Evolutionary conservation across 92 coral and sea anemone species (phyloP), one percentile per base, ranked within the genome.

Genomic region (Phymanthus crucifer): DNA sequence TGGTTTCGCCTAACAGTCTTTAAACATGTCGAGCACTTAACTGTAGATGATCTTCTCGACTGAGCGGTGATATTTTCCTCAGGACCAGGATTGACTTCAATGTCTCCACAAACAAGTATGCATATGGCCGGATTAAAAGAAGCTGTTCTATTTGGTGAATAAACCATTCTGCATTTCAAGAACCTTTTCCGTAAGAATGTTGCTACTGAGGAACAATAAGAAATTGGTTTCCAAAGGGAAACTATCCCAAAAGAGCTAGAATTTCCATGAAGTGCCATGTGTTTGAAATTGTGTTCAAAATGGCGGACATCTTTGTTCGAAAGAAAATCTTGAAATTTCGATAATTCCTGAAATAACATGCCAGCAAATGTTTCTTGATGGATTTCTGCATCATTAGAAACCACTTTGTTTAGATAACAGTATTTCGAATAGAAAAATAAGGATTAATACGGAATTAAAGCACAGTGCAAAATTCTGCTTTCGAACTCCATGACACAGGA

Each of bases 361-460:
- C 18, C 23, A 12, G 4, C 61, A 52, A 18, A 18, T 12, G 4
- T 52, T 24, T 12, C 61, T 18, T 12, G 23, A 52, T 19, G 61
- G 61, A 52, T 52, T 52, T 52, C 19, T 52, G 61, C n/a, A 52
- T 52, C 61, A 52, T 52, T 52, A 52, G 61, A 52, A 52, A 52
- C 61, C 61, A 17, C 61, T 14, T 17, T 52, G 10, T 3, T 52
- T 52, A 23, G n/a, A 52, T 52, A 52, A 52, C 19, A 52, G 19
- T 17, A 56, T 33, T 43, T 43, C 48, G 13, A 43, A 43, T 43
- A 43, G 48, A 43, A 43, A 43, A 43, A 13, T 13, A 43, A 13
- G 13, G 48, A 43, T 43, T 43, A 43, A 5, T 5, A 43, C 48
- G 13, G 13, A 43, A 43, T 43, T 43, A 43, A 43, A 43, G 13